These are phyloP conservation scores for Azemiops feae DNA, from an alignment of 2,113 vertebrate species.

Conservation along the genomic window DNA sequence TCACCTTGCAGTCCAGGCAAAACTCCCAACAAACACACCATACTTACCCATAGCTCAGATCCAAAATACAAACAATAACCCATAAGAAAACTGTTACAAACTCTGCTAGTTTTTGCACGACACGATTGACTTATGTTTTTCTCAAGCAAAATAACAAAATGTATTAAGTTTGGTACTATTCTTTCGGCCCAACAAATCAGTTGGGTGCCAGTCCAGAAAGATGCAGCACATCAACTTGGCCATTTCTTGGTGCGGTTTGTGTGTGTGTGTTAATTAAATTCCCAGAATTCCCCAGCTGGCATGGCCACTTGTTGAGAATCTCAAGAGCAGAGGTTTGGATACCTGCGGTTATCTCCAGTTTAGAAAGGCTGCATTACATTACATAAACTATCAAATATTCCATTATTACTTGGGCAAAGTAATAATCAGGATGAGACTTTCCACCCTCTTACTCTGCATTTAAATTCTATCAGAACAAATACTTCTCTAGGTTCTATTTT, in stretches of 20 bases:
- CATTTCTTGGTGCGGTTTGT: not conserved
- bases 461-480: not conserved
- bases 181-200: not conserved
- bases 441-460: not conserved
- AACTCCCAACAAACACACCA: not conserved
- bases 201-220: not conserved
- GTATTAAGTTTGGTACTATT: not conserved
- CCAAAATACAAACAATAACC: not conserved
- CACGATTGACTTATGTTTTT: not conserved
- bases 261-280: no score
- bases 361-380: not conserved
- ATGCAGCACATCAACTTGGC: not conserved
- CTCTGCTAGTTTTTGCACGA: not conserved
- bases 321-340: not conserved
- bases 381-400: not conserved
- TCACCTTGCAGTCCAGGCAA: not conserved
- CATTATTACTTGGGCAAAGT: not conserved
- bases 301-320: not conserved
- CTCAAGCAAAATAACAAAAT: not conserved
- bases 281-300: not conserved
- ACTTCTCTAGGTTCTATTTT: no score
- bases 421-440: not conserved
- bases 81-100: not conserved
- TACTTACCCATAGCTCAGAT: not conserved
- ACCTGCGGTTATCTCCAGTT: not conserved